Conservation (phyloP, 92 coral and sea anemone genomes). For the Chrysogorgia sp. region DNA sequence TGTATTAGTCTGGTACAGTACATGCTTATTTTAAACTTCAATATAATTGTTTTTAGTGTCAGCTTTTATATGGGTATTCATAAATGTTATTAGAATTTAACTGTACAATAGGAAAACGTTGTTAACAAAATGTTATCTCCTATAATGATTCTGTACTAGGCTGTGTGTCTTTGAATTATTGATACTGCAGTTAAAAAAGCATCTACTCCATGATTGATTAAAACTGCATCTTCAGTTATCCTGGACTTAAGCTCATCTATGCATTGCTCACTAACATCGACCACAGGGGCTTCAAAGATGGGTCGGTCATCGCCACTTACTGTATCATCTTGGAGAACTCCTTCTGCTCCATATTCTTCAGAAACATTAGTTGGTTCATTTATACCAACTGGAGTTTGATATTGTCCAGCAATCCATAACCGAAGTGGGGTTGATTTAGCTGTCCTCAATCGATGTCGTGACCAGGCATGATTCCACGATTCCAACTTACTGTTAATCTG, state of each 20-base stretch:
- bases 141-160: neutral
- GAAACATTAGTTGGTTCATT: neutral
- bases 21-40: no score
- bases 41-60: no score
- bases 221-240: neutral
- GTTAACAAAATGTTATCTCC: neutral
- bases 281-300: neutral
- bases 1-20: no score
- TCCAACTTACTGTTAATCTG: slow-evolving; percentile 37
- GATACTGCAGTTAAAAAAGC: neutral
- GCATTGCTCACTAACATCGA: neutral
- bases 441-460: slow-evolving; percentile 32
- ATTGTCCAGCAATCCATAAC: slow-evolving; percentile 36
- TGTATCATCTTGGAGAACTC: neutral
- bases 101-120: neutral
- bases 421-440: slow-evolving; percentile 19
- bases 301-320: neutral
- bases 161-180: neutral
- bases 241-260: neutral
- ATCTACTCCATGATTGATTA: neutral
- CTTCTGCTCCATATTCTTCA: slow-evolving; percentile 1
- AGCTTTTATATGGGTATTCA: no score
- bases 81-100: no score
- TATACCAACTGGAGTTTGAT: slow-evolving; percentile 15
- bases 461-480: neutral